Evolutionary conservation across 2,888 invertebrate genomes (phyloP).

Genomic region (Drosophila nr. perissopoda): DNA sequence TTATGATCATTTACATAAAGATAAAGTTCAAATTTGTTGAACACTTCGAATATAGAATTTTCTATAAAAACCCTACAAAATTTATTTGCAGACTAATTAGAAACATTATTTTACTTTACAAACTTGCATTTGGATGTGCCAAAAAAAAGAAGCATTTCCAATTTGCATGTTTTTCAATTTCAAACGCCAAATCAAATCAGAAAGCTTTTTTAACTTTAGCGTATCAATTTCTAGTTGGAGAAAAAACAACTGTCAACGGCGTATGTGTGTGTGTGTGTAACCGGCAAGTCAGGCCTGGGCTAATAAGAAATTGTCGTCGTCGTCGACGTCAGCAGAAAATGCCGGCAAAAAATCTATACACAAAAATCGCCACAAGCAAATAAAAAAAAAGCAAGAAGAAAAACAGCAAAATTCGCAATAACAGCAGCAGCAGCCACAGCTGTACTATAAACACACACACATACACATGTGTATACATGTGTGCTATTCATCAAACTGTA

Average conservation of each 20-base stretch:
- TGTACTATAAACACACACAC: constrained; percentile 38
- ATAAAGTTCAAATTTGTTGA: neutral
- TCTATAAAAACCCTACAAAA: neutral
- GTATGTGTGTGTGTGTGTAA: neutral
- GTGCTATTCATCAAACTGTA: constrained; percentile 8
- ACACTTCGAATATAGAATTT: neutral
- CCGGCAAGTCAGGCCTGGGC: constrained; percentile 45
- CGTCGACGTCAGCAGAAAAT: constrained; percentile 58
- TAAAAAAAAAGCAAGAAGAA: constrained; percentile 18
- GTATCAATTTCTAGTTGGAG: constrained; percentile 19
- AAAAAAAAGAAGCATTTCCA: neutral
- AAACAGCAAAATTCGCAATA: constrained; percentile 34
- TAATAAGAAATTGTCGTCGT: constrained; percentile 68
- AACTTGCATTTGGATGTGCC: neutral
- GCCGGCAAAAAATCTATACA: constrained; percentile 69
- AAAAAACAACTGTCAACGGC: neutral
- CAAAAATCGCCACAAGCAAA: constrained; percentile 28
- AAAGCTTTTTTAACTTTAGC: neutral
- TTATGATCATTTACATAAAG: neutral
- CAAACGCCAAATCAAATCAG: neutral
- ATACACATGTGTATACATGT: constrained; percentile 2
- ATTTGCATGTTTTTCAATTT: neutral
- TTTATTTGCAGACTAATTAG: neutral
- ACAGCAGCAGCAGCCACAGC: constrained; percentile 53
- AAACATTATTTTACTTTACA: neutral